phyloP scores from a whole-genome alignment of 2,888 invertebrate genomes.

The Scelioninae gen. 2 region DNA sequence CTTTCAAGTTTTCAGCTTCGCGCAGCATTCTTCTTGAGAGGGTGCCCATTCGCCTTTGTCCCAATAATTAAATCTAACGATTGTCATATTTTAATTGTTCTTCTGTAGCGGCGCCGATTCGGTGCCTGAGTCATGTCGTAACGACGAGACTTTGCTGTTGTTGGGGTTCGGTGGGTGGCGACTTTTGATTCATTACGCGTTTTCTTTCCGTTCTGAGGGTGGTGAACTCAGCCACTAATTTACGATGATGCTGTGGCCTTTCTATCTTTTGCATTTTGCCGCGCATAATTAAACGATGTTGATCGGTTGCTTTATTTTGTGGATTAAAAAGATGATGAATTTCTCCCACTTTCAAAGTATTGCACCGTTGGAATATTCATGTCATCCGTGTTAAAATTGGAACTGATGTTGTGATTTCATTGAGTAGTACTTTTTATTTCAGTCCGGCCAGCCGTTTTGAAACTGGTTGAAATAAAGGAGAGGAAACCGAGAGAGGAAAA shows the following conservation, averaged over 20 bases:
- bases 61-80: constrained; percentile 75
- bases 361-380: too few species aligned
- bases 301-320: constrained; percentile 61
- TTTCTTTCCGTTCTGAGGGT: constrained; percentile 61
- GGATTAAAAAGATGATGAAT: constrained; percentile 57
- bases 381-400: too few species aligned
- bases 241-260: constrained; percentile 61
- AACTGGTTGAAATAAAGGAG: too few species aligned
- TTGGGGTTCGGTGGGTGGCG: constrained; percentile 59
- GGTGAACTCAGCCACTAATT: constrained; percentile 61
- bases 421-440: too few species aligned
- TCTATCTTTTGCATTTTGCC: constrained; percentile 59
- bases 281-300: constrained; percentile 62
- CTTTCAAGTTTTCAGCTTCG: constrained; percentile 72
- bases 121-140: constrained; percentile 60
- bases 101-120: constrained; percentile 64
- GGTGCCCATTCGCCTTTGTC: constrained; percentile 67
- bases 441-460: too few species aligned
- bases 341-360: constrained; percentile 19
- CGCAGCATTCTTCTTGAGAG: constrained; percentile 68
- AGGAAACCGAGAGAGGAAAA: too few species aligned
- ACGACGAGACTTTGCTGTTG: constrained; percentile 59
- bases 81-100: constrained; percentile 75
- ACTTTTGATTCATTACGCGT: constrained; percentile 63
- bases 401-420: too few species aligned